Conservation (phyloP, 2,113 vertebrate species). For the Macaca nemestrina region DNA sequence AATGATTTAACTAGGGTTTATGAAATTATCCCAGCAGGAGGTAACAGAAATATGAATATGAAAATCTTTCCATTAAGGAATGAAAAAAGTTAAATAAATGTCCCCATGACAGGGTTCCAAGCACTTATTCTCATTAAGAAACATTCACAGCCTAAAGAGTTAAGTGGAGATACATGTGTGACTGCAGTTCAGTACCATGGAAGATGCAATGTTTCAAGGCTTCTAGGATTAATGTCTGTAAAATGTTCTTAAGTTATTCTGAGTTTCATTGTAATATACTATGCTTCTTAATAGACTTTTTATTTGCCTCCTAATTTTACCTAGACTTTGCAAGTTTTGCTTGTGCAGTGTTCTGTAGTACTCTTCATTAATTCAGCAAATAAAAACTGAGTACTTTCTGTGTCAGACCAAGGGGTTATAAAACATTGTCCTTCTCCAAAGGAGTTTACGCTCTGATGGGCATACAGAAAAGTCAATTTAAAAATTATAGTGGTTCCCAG, state of each 20-base stretch:
- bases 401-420: not conserved
- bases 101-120: not conserved
- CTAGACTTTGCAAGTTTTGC: not conserved
- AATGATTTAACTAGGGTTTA: slow-evolving; percentile 27
- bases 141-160: not conserved
- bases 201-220: not conserved
- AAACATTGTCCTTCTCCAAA: not conserved
- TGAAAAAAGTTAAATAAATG: slow-evolving; percentile 24
- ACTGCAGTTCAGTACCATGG: not conserved
- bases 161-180: not conserved
- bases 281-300: not conserved
- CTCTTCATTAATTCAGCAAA: not conserved
- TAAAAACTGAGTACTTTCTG: not conserved
- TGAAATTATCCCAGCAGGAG: slow-evolving; percentile 20
- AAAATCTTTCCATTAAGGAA: slow-evolving; percentile 31
- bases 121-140: slow-evolving; percentile 29
- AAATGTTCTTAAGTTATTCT: not conserved
- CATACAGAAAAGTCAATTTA: not conserved
- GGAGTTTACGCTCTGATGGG: not conserved
- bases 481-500: not conserved
- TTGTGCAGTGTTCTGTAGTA: not conserved
- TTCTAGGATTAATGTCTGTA: not conserved
- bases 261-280: not conserved
- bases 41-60: slow-evolving; percentile 12
- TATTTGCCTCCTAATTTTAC: slow-evolving; percentile 9